These are phyloP conservation scores for Protonibea diacanthus DNA, from an alignment of 2,797 vertebrate genomes.

Conservation along the genomic window DNA sequence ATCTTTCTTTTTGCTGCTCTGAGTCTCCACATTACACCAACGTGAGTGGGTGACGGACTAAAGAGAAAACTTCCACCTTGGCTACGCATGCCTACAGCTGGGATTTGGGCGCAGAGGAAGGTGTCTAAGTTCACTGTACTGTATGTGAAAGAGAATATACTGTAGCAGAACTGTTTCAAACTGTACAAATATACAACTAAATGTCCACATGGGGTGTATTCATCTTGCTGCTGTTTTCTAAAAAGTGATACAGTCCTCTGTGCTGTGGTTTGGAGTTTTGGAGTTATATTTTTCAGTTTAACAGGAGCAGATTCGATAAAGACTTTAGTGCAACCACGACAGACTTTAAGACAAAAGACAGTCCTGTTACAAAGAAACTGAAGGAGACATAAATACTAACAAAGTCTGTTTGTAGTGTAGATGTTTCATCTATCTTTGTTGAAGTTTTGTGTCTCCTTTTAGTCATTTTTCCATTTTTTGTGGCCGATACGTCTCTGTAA, in stretches of 20 bases:
- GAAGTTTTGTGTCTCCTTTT: too few species aligned
- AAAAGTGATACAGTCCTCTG: neutral
- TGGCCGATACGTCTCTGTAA: neutral
- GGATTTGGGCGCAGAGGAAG: constrained; percentile 47
- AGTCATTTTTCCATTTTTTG: neutral
- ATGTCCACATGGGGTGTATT: neutral
- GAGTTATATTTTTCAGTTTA: neutral
- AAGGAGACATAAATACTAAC: neutral
- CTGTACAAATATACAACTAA: neutral
- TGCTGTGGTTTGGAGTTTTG: neutral
- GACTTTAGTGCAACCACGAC: neutral
- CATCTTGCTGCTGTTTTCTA: neutral
- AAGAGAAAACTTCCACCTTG: constrained; percentile 37
- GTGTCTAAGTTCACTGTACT: constrained; percentile 22
- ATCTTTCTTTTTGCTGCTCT: neutral
- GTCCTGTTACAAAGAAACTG: neutral
- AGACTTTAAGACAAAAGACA: neutral
- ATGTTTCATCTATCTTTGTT: neutral
- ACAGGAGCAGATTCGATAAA: neutral
- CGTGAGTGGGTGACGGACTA: constrained; percentile 50
- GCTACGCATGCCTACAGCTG: constrained; percentile 27
- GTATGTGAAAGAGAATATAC: neutral
- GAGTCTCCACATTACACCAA: constrained; percentile 31
- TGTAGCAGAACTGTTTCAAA: constrained; percentile 20
- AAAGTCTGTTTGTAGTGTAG: neutral